Evolutionary conservation across 2,797 vertebrate genomes (phyloP), one percentile per base, ranked within the genome.

Genomic region (Rhinophrynus dorsalis): DNA sequence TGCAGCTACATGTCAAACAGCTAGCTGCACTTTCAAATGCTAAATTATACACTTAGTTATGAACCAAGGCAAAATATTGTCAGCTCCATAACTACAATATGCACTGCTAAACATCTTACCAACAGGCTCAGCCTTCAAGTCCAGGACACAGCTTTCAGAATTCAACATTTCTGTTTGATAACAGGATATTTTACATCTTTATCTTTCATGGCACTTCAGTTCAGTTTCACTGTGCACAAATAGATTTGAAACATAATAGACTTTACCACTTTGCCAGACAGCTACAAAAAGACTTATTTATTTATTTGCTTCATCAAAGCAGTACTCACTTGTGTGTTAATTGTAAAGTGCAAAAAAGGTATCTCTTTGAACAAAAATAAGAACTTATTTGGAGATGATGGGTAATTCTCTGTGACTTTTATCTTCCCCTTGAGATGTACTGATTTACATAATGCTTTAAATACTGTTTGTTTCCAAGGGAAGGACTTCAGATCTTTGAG

Each of bases 381-480:
- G 68, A 79, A 67, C 42, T 76, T 70, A 52, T 61, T 79, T 51
- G 75, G 27, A 20, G 54, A 74, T 68, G 55, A 75, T 69, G 76
- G 29, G 37, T 58, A 74, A 73, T 76, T 68, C 15, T 51, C 67
- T 51, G 44, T 71, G 78, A 74, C 85, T 91, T 91, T 89, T 86
- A 90, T 89, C 80, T 84, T 79, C 77, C 81, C 80, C 74, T 81
- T 80, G 86, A 90, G 85, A 87, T 83, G 77, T 72, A 84, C 77
- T 80, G 81, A 91, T 93, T 90, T 85, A 62, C 86, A 84, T 89
- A 88, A 86, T 88, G 81, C 88, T 94, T 92, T 89, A 93, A 90
- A 80, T 75, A 59, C 51, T 40, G 76, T 42, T 74, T 37, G 40
- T 82, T 82, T 85, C 78, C 84, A 79, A 80, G 84, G 79, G 76